These are phyloP conservation scores for Cliona cf. orientalis DNA, from an alignment of 37 sponge, comb jelly and placozoan genomes.

Conservation along the genomic window DNA sequence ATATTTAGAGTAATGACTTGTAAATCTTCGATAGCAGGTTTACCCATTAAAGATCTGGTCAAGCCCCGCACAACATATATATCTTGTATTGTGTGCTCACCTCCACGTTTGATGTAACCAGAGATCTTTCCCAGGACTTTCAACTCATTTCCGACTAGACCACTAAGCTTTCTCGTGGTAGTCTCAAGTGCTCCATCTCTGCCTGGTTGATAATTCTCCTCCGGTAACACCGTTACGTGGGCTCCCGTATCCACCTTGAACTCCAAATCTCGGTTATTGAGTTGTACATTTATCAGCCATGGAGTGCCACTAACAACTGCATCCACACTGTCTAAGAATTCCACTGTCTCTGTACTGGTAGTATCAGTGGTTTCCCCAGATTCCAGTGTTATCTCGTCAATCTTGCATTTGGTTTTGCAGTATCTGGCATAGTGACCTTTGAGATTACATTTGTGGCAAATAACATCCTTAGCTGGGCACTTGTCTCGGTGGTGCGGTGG, in stretches of 20 bases:
- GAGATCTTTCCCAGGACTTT: neutral
- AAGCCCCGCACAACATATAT: constrained; percentile 9
- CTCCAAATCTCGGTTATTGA: constrained; percentile 1
- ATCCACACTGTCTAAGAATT: neutral
- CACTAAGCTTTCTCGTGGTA: neutral
- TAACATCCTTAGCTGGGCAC: neutral
- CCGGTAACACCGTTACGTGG: constrained; percentile 15
- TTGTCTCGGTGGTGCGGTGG: neutral
- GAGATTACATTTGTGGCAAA: neutral
- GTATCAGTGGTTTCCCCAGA: neutral
- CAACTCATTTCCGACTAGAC: neutral
- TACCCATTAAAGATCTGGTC: constrained; percentile 12
- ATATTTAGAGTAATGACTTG: neutral
- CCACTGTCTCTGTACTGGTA: neutral
- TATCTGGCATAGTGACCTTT: neutral
- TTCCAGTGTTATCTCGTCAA: neutral
- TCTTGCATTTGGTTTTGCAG: neutral
- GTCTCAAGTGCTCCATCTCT: neutral
- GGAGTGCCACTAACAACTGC: neutral
- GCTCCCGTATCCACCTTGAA: constrained; percentile 19
- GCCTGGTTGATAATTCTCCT: neutral
- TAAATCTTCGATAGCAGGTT: constrained; percentile 31
- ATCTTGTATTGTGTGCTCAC: neutral
- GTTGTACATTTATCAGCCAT: neutral
- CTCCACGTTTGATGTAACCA: neutral